Evolutionary conservation across 2,888 invertebrate genomes (phyloP).

Genomic region (Clusia tigrina): DNA sequence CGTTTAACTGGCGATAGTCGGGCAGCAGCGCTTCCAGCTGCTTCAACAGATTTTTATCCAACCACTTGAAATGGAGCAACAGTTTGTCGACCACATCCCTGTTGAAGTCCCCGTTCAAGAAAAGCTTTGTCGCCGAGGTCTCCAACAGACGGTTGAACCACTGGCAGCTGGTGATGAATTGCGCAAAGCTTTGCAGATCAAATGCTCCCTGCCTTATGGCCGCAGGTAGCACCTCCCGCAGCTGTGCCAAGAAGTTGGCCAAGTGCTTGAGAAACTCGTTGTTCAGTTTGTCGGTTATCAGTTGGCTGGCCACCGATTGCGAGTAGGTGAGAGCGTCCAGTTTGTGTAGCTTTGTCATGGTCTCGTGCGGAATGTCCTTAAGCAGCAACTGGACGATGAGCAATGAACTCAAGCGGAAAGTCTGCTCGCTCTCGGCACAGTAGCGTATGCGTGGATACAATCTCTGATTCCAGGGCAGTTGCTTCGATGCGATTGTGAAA

Average conservation of each 20-base stretch:
- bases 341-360: slow-evolving; percentile 42
- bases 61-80: slow-evolving; percentile 78
- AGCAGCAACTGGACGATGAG: slow-evolving; percentile 48
- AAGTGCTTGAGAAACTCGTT: slow-evolving; percentile 53
- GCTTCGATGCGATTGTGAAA: slow-evolving; percentile 14
- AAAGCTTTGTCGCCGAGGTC: slow-evolving; percentile 48
- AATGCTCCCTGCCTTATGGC: slow-evolving; percentile 41
- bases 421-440: slow-evolving; percentile 32
- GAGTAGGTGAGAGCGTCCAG: slow-evolving; percentile 58
- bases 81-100: slow-evolving; percentile 70
- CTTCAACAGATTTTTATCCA: slow-evolving; percentile 70
- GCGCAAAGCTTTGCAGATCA: slow-evolving; percentile 43
- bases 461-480: slow-evolving; percentile 60
- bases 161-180: slow-evolving; percentile 47
- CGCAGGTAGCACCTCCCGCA: slow-evolving; percentile 40
- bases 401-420: slow-evolving; percentile 45
- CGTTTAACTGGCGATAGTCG: slow-evolving; percentile 33
- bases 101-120: slow-evolving; percentile 59
- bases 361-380: slow-evolving; percentile 37
- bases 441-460: slow-evolving; percentile 60
- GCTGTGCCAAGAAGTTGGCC: slow-evolving; percentile 42
- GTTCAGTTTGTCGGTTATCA: slow-evolving; percentile 52
- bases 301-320: slow-evolving; percentile 47
- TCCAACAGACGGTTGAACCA: slow-evolving; percentile 59
- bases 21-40: slow-evolving; percentile 36